These are phyloP conservation scores for Pecten maximus DNA, from an alignment of 2,888 invertebrate species.

Conservation along the genomic window DNA sequence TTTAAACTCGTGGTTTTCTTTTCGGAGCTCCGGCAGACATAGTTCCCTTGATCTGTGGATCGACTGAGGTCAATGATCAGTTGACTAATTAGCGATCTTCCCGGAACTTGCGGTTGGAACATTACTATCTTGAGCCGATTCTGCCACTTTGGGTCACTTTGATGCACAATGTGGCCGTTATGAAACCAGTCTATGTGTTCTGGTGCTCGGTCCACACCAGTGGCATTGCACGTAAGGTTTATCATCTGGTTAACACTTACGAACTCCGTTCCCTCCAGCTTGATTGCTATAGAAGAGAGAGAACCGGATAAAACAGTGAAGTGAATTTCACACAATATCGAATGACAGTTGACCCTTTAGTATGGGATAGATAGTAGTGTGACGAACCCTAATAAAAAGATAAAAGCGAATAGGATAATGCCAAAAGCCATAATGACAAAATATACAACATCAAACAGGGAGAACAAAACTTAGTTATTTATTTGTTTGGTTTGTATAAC, in stretches of 20 bases:
- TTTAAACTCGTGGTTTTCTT: conserved; percentile 58
- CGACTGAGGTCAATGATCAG: conserved; percentile 60
- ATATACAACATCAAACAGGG: background rate
- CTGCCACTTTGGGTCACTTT: conserved; percentile 56
- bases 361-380: background rate
- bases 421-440: background rate
- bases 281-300: conserved; percentile 62
- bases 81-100: conserved; percentile 61
- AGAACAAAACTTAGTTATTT: no score
- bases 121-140: conserved; percentile 55
- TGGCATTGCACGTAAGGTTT: conserved; percentile 73
- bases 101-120: conserved; percentile 58
- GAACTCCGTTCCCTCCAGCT: conserved; percentile 69
- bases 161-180: conserved; percentile 65
- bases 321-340: background rate
- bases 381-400: background rate
- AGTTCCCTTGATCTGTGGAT: conserved; percentile 60
- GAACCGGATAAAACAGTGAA: background rate
- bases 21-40: conserved; percentile 62
- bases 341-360: background rate
- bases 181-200: conserved; percentile 75
- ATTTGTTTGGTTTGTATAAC: no score
- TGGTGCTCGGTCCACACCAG: conserved; percentile 72
- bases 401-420: background rate
- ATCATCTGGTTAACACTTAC: conserved; percentile 68